A percentile compares a stretch with the other conserved stretches of the same genome.
These are phyloP conservation scores for Karalla daura DNA, from an alignment of 2,797 vertebrate species.

Conservation along the genomic window DNA sequence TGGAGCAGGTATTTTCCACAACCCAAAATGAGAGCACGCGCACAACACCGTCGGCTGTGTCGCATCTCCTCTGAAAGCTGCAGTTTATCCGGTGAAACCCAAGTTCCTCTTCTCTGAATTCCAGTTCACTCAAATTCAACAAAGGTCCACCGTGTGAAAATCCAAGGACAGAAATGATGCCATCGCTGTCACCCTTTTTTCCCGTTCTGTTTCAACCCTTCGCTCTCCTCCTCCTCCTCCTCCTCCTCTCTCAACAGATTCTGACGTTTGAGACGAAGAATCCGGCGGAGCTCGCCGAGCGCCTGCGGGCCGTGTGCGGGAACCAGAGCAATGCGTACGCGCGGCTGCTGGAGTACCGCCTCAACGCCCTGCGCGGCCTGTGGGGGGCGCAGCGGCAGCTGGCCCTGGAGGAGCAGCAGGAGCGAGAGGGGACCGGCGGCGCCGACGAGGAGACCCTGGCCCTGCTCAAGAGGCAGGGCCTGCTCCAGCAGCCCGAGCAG, in stretches of 20 bases:
- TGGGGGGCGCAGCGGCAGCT: conserved; percentile 96
- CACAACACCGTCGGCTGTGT: conserved; percentile 1
- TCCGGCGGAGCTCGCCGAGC: conserved; percentile 92
- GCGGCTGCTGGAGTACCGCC: conserved; percentile 95
- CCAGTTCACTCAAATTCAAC: too few relatives aligned
- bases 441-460: conserved; percentile 95
- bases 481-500: conserved; percentile 95
- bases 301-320: conserved; percentile 94
- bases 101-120: too few relatives aligned
- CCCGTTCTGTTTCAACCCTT: too few relatives aligned
- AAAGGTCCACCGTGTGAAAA: too few relatives aligned
- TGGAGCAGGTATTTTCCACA: background rate
- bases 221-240: too few relatives aligned
- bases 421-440: conserved; percentile 84
- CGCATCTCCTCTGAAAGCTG: conserved; percentile 5
- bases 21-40: background rate
- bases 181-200: too few relatives aligned
- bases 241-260: too few relatives aligned
- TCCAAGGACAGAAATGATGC: too few relatives aligned
- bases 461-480: conserved; percentile 95
- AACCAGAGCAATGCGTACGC: conserved; percentile 99
- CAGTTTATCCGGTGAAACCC: too few relatives aligned
- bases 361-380: conserved; percentile 95
- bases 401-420: conserved; percentile 88
- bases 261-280: conserved; percentile 99